Conservation (phyloP, 2,797 vertebrate genomes). For the Poeciliopsis turneri region DNA sequence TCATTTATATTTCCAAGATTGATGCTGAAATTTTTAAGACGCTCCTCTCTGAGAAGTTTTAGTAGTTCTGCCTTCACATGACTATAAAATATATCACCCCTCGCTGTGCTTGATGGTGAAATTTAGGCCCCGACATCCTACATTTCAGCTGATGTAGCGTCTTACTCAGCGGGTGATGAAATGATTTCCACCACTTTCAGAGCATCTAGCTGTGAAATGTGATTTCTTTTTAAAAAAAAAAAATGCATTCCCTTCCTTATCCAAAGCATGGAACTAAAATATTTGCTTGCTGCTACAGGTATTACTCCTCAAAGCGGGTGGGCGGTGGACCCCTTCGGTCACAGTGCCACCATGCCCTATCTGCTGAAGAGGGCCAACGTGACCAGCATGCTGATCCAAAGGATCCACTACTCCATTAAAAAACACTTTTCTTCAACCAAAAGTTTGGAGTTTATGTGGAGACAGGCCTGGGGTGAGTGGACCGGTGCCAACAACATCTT, state of each 20-base stretch:
- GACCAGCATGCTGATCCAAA: constrained; percentile 97
- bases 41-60: constrained; percentile 6
- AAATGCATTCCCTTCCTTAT: constrained; percentile 26
- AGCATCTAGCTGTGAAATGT: constrained; percentile 30
- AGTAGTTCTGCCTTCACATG: background rate
- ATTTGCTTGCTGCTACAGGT: constrained; percentile 73
- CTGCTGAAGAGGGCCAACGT: constrained; percentile 93
- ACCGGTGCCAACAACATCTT: constrained; percentile 22
- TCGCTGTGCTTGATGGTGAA: constrained; percentile 21
- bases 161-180: constrained; percentile 44
- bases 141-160: constrained; percentile 37
- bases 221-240: constrained; percentile 19
- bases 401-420: constrained; percentile 96
- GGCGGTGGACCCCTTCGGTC: constrained; percentile 95
- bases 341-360: constrained; percentile 97
- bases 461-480: constrained; percentile 94
- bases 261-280: constrained; percentile 24
- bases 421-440: constrained; percentile 93
- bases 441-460: constrained; percentile 99
- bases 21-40: background rate
- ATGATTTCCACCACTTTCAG: constrained; percentile 35
- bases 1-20: constrained; percentile 16
- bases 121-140: constrained; percentile 25
- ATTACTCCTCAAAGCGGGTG: constrained; percentile 89
- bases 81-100: constrained; percentile 13